phyloP scores from a whole-genome alignment of 2,113 vertebrate species.

The Camelus bactrianus region DNA sequence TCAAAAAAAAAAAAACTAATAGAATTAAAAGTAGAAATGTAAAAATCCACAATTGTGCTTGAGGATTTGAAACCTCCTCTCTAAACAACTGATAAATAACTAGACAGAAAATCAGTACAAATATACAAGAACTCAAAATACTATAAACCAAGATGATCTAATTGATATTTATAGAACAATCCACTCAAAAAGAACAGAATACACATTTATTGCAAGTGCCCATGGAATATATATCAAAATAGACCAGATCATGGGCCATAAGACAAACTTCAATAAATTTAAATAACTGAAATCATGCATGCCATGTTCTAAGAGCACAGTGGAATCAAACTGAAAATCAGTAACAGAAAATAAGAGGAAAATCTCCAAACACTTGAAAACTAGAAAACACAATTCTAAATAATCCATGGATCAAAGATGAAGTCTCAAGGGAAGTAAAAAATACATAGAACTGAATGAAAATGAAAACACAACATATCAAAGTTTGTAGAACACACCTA shows the following conservation, averaged over 20 bases:
- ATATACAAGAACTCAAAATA: neutral
- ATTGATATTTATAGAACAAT: neutral
- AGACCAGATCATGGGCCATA: neutral
- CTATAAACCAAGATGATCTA: neutral
- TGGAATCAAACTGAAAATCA: neutral
- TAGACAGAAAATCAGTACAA: neutral
- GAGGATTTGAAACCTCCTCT: neutral
- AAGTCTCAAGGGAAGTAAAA: neutral
- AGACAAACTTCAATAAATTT: neutral
- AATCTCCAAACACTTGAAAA: neutral
- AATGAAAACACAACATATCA: neutral
- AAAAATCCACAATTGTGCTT: neutral
- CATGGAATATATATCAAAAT: neutral
- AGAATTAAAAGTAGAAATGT: neutral
- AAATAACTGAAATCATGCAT: neutral
- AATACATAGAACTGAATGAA: neutral
- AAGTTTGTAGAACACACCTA: neutral
- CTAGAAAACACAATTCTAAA: neutral
- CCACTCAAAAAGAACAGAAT: neutral
- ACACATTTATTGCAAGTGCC: neutral
- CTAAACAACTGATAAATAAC: neutral
- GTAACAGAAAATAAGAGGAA: neutral
- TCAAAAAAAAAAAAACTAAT: no score
- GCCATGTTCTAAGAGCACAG: neutral
- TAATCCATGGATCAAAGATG: neutral